Evolutionary conservation across 2,888 invertebrate genomes (phyloP).

Genomic region (Ectemnius lituratus): DNA sequence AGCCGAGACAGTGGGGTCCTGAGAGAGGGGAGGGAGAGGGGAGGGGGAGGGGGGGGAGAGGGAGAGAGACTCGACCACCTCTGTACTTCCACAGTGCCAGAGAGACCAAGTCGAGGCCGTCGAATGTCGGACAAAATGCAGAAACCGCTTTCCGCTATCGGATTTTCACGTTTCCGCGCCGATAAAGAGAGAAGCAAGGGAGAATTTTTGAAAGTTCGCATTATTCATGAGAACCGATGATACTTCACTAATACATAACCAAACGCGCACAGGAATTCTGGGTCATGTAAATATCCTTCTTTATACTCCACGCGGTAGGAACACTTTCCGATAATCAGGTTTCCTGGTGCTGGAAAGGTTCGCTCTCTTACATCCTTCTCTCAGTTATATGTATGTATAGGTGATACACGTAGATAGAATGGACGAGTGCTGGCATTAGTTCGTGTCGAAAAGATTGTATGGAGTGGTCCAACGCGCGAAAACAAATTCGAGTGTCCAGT

Average conservation of each 20-base stretch:
- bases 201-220: conserved; percentile 10
- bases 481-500: conserved; percentile 56
- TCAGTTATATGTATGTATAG: background rate
- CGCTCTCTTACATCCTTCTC: background rate
- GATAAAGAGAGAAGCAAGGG: background rate
- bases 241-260: conserved; percentile 3
- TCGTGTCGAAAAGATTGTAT: conserved; percentile 21
- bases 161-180: background rate
- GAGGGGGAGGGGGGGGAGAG: too few species aligned
- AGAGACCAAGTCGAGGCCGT: conserved; percentile 10
- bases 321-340: conserved; percentile 10
- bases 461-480: conserved; percentile 34
- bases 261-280: background rate
- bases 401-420: background rate
- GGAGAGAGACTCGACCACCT: background rate
- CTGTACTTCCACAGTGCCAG: conserved; percentile 9
- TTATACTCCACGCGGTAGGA: background rate
- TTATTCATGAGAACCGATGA: conserved; percentile 6
- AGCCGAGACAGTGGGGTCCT: conserved; percentile 32
- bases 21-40: conserved; percentile 3
- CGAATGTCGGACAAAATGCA: conserved; percentile 38
- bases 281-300: conserved; percentile 7
- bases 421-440: background rate
- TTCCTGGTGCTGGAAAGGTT: background rate
- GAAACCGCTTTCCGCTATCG: background rate